A percentile compares a stretch with the other conserved stretches of the same genome.
These are phyloP conservation scores for Leuciscus idus DNA, from an alignment of 2,113 vertebrate genomes.

Conservation along the genomic window DNA sequence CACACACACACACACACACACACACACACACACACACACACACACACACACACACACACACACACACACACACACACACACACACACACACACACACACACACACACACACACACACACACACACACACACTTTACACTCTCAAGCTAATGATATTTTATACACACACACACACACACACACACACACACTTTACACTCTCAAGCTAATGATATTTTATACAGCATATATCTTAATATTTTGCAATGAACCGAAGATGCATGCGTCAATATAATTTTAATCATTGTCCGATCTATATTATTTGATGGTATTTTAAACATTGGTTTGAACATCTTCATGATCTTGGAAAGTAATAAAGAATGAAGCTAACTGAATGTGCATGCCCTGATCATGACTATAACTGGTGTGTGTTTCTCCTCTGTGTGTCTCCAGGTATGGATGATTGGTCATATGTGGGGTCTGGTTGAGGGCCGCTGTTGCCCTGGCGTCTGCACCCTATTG, in stretches of 20 bases:
- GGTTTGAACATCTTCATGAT: too few species aligned
- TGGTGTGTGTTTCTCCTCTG: not conserved
- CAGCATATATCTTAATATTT: not conserved
- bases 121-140: not conserved
- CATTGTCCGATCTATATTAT: too few species aligned
- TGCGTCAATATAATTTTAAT: too few species aligned
- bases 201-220: not conserved
- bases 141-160: not conserved
- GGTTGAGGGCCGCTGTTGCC: slow-evolving; percentile 65
- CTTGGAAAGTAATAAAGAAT: too few species aligned
- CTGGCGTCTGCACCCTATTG: slow-evolving; percentile 44
- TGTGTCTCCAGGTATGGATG: slow-evolving; percentile 65
- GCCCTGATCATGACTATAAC: too few species aligned
- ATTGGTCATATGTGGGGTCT: slow-evolving; percentile 64
- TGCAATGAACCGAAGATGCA: too few species aligned
- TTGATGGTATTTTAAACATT: too few species aligned
- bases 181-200: not conserved
- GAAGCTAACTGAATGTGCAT: too few species aligned
- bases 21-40: too few species aligned
- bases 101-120: too few species aligned
- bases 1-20: not conserved
- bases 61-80: not conserved
- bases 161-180: not conserved
- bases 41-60: not conserved
- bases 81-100: too few species aligned